Evolutionary conservation across 2,888 invertebrate genomes (phyloP).

Genomic region (Mayetiola destructor): DNA sequence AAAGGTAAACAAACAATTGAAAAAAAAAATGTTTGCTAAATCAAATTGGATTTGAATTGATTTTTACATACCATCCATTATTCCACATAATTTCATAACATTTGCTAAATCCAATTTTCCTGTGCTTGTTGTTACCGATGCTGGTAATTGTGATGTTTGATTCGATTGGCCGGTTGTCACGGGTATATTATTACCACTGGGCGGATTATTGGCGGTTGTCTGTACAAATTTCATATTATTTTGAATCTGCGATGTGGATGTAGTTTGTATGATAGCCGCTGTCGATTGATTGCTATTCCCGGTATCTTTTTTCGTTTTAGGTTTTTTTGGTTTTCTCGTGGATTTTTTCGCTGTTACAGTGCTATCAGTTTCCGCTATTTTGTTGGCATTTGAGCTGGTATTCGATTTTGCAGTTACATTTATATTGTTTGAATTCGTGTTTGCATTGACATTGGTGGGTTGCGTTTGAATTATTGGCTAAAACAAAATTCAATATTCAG

Average conservation of each 20-base stretch:
- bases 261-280: constrained; percentile 22
- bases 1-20: too few relatives aligned
- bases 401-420: constrained; percentile 1
- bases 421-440: too few relatives aligned
- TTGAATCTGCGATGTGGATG: constrained; percentile 21
- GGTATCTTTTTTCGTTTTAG: constrained; percentile 13
- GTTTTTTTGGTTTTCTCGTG: constrained; percentile 13
- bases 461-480: too few relatives aligned
- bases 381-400: not conserved
- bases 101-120: constrained; percentile 51
- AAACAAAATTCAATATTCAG: too few relatives aligned
- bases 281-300: not conserved
- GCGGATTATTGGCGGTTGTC: constrained; percentile 6
- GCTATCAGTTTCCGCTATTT: not conserved
- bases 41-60: too few relatives aligned
- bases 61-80: constrained; percentile 55
- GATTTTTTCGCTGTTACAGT: not conserved
- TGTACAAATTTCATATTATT: not conserved
- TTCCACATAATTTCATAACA: constrained; percentile 58
- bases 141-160: constrained; percentile 19
- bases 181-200: not conserved
- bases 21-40: too few relatives aligned
- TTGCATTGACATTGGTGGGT: too few relatives aligned
- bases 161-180: constrained; percentile 13
- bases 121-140: constrained; percentile 23